phyloP scores from a whole-genome alignment of 2,888 invertebrate genomes.

The Melanchra persicariae region DNA sequence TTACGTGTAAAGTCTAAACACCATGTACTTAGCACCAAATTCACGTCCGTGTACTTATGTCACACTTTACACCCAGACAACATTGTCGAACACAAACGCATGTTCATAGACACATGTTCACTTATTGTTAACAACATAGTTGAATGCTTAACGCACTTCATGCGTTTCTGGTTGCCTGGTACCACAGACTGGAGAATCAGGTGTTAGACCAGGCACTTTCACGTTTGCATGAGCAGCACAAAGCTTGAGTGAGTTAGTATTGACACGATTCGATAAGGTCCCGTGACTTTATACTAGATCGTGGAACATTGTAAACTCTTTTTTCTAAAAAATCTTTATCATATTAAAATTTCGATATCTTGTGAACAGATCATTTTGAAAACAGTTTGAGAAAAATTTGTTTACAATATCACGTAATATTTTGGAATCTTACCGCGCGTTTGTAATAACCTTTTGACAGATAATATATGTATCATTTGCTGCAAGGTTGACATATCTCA shows the following conservation, averaged over 20 bases:
- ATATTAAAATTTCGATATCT: too few relatives aligned
- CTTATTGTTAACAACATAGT: conserved; percentile 22
- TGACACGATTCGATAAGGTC: background rate
- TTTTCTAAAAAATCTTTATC: too few relatives aligned
- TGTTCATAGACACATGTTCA: conserved; percentile 18
- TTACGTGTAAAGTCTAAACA: conserved; percentile 7
- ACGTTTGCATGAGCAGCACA: background rate
- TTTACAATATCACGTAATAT: too few relatives aligned
- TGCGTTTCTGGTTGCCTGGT: conserved; percentile 41
- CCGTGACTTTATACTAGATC: background rate
- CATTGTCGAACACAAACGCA: conserved; percentile 2
- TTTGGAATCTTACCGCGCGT: too few relatives aligned
- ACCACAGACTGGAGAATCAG: background rate
- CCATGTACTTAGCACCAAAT: conserved; percentile 15
- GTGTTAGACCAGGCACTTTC: conserved; percentile 27
- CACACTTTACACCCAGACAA: conserved; percentile 15
- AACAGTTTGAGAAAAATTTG: too few relatives aligned
- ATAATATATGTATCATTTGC: too few relatives aligned
- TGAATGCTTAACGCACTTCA: conserved; percentile 14
- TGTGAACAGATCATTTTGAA: too few relatives aligned
- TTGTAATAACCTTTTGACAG: too few relatives aligned
- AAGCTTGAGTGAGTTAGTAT: background rate
- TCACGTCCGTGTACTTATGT: conserved; percentile 21
- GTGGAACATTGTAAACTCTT: background rate
- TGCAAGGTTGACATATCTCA: too few relatives aligned